Percentiles rank a stretch among this genome's conserved stretches.
These are phyloP conservation scores for Hyaena hyaena DNA, from an alignment of 2,113 vertebrate genomes.

Conservation along the genomic window DNA sequence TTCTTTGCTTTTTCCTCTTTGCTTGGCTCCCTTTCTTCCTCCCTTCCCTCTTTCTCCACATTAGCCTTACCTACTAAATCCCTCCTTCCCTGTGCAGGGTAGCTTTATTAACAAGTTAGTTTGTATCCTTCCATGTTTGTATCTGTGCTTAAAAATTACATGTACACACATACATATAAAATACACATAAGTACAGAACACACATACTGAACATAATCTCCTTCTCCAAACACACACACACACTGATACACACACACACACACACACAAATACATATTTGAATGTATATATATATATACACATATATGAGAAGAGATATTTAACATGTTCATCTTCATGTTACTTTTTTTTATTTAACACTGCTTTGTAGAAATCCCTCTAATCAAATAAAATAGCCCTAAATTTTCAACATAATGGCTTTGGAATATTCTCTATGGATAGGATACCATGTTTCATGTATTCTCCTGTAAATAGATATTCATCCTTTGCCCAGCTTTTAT, in stretches of 20 bases:
- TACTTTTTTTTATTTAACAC: neutral
- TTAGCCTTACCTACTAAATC: neutral
- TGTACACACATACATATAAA: neutral
- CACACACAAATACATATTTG: neutral
- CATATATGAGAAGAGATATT: neutral
- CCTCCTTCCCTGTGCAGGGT: neutral
- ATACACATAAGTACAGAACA: neutral
- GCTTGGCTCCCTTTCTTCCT: neutral
- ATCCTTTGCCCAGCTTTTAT: neutral
- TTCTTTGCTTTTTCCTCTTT: neutral
- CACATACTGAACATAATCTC: neutral
- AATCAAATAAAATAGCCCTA: neutral
- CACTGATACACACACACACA: neutral
- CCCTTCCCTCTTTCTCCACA: neutral
- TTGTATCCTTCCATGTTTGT: neutral
- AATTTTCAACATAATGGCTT: neutral
- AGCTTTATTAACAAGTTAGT: neutral
- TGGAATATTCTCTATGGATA: neutral
- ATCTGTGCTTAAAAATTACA: neutral
- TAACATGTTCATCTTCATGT: neutral
- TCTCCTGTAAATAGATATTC: neutral
- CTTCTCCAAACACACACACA: neutral
- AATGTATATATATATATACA: neutral
- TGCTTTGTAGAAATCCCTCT: neutral
- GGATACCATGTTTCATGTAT: neutral